Evolutionary conservation across 1,140 invertebrate genomes (phyloP).

Genomic region (Lutraria rhynchaena): DNA sequence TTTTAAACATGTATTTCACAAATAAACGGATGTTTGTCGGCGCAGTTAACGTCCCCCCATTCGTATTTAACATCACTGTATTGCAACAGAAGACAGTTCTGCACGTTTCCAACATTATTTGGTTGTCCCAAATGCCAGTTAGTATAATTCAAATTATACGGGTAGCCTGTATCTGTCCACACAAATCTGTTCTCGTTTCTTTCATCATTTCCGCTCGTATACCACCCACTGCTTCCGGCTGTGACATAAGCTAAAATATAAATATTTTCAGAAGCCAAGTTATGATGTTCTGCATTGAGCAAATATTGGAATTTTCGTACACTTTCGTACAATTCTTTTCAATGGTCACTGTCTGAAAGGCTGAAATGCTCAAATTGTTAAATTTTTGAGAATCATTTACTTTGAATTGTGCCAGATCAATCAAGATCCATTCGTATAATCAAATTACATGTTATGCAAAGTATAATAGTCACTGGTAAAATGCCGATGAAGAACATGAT

Average conservation of each 20-base stretch:
- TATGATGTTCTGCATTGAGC: too few species aligned
- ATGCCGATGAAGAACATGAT: too few species aligned
- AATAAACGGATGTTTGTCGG: conserved; percentile 67
- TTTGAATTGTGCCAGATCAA: too few species aligned
- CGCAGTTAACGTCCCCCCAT: conserved; percentile 72
- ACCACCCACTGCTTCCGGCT: conserved; percentile 64
- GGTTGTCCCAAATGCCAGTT: conserved; percentile 72
- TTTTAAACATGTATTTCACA: conserved; percentile 65
- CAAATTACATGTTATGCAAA: too few species aligned
- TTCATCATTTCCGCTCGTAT: conserved; percentile 66
- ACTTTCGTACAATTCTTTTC: too few species aligned
- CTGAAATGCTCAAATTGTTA: too few species aligned
- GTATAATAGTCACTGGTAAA: too few species aligned
- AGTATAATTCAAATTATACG: conserved; percentile 57
- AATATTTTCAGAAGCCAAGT: too few species aligned
- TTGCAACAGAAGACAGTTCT: conserved; percentile 70
- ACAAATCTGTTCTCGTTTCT: conserved; percentile 56
- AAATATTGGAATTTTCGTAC: too few species aligned
- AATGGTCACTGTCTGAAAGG: too few species aligned
- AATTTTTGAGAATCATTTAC: too few species aligned
- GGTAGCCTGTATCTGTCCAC: conserved; percentile 66
- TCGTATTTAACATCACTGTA: conserved; percentile 65
- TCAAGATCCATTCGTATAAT: too few species aligned
- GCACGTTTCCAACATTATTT: conserved; percentile 67
- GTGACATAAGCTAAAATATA: conserved; percentile 56